These are phyloP conservation scores for Gavialis gangeticus DNA, from an alignment of 2,113 vertebrate species.

Conservation along the genomic window DNA sequence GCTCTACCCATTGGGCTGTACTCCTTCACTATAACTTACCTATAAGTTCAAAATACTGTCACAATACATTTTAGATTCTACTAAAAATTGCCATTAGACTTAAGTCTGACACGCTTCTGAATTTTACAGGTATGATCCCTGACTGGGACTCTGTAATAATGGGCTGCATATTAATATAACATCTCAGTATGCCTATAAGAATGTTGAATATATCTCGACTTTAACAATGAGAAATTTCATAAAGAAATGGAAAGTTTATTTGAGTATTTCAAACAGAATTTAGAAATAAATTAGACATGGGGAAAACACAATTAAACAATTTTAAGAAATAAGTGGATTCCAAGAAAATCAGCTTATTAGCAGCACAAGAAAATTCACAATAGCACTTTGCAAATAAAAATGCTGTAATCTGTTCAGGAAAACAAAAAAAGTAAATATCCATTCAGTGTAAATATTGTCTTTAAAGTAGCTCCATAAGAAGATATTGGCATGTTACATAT, in stretches of 20 bases:
- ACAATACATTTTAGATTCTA: neutral
- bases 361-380: constrained; percentile 55
- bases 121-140: neutral
- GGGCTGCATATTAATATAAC: fast-evolving
- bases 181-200: neutral
- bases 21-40: constrained; percentile 18
- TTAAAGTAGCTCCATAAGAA: neutral
- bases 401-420: constrained; percentile 1
- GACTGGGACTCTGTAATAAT: neutral
- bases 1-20: neutral
- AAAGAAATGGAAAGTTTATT: neutral
- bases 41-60: neutral
- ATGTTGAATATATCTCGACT: neutral
- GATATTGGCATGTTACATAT: neutral
- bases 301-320: too few relatives aligned
- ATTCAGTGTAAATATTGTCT: neutral
- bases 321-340: neutral
- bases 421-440: neutral
- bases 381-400: constrained; percentile 27
- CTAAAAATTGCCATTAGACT: neutral
- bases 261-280: constrained; percentile 22
- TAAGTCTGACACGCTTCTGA: neutral
- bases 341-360: constrained; percentile 13
- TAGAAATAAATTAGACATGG: neutral
- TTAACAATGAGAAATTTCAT: neutral